Base-by-base conservation (phyloP, 2,113 vertebrate species). In the Todiramphus saurophagus region DNA sequence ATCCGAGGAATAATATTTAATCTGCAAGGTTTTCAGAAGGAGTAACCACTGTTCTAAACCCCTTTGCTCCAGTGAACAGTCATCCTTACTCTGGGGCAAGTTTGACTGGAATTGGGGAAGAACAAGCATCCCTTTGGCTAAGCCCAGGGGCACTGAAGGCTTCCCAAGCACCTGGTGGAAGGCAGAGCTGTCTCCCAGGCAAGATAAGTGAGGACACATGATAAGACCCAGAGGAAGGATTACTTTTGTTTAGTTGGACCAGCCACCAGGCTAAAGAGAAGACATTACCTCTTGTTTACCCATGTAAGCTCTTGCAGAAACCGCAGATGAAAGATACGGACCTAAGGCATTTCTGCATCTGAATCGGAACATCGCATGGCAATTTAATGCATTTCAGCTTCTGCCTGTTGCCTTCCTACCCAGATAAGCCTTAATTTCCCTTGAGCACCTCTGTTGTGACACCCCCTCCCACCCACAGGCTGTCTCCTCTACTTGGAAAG, bases 131-230 rank as follows among this genome's bases (percentile, higher is more conserved):
- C 69, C 35, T 87, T 37, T 0, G 2, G 78, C 17, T 60, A 70
- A 66, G 60, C 64, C 37, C 79, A 44, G 2, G 0, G 2, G 44
- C 50, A 60, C 3, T 0, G 0, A 86, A 53, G 53, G 59, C 73
- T 85, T 84, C n/a, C 23, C 56, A 25, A 72, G 62, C 0, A 0
- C 91, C 93, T 10, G 9, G 58, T 39, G 76, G 56, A 86, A 94
- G 56, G 21, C 25, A 89, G 75, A 82, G 48, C 56, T 82, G 7
- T 66, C 51, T 87, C 56, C 50, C 74, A 72, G 33, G 8, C 41
- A 37, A 77, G 72, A 74, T 79, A 86, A 95, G 56, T 14, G 70
- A 37, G 51, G 35, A 91, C 62, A 80, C 23, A 31, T 2, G 33
- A 11, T 77, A 77, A 74, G 37, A 85, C 13, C 21, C 50, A 79